Evolutionary conservation across 2,888 invertebrate genomes (phyloP).

Genomic region (Sminthurides aquaticus): DNA sequence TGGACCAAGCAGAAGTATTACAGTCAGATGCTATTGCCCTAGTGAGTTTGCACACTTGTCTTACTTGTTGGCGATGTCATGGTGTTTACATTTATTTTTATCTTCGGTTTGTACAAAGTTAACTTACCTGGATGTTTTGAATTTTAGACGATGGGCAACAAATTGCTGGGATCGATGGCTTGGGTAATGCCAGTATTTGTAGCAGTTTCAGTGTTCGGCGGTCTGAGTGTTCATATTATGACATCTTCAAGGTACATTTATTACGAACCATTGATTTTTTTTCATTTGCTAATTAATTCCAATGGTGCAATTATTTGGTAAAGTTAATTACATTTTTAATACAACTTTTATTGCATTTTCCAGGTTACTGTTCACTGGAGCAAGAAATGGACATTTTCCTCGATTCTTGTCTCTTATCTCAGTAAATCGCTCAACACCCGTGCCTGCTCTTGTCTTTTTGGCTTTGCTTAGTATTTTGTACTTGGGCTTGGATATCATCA

Average conservation of each 20-base stretch:
- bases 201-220: conserved; percentile 85
- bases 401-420: conserved; percentile 70
- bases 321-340: background rate
- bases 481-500: conserved; percentile 75
- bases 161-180: conserved; percentile 62
- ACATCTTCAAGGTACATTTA: conserved; percentile 67
- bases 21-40: conserved; percentile 93
- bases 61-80: too few relatives aligned
- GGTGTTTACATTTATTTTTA: too few relatives aligned
- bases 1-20: conserved; percentile 72
- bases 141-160: conserved; percentile 71
- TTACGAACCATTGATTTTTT: conserved; percentile 3
- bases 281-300: conserved; percentile 7
- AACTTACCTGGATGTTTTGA: background rate
- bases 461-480: conserved; percentile 75
- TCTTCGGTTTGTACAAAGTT: background rate
- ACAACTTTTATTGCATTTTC: conserved; percentile 27
- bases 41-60: conserved; percentile 57
- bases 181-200: conserved; percentile 87
- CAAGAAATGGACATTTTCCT: conserved; percentile 81
- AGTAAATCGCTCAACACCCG: conserved; percentile 65
- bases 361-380: conserved; percentile 83
- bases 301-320: too few relatives aligned
- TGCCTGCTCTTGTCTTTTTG: conserved; percentile 73
- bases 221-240: conserved; percentile 90